phyloP scores from a whole-genome alignment of 2,888 invertebrate species.

The Eupelmus urozonus region DNA sequence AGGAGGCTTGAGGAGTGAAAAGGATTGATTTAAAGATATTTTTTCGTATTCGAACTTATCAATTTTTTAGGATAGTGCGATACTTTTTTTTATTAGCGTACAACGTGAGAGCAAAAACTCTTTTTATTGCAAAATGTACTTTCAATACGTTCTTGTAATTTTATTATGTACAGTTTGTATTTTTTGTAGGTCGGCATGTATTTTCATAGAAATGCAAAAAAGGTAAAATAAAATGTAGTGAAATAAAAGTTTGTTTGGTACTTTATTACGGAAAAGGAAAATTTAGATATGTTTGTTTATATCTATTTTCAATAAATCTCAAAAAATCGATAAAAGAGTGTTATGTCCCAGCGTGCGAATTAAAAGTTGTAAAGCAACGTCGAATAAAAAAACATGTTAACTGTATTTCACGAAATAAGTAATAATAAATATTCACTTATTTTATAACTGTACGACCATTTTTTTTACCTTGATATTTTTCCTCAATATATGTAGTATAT shows the following conservation, averaged over 20 bases:
- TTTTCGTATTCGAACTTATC: too few relatives aligned
- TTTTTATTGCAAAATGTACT: too few relatives aligned
- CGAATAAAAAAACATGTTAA: constrained; percentile 70
- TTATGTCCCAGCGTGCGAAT: constrained; percentile 63
- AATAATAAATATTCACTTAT: constrained; percentile 72
- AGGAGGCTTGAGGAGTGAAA: too few relatives aligned
- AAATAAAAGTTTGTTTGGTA: background rate
- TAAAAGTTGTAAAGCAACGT: constrained; percentile 67
- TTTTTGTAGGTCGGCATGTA: background rate
- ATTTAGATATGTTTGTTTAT: background rate
- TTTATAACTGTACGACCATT: constrained; percentile 65
- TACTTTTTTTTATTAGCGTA: too few relatives aligned
- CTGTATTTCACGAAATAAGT: constrained; percentile 71
- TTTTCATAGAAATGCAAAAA: background rate
- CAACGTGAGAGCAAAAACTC: too few relatives aligned
- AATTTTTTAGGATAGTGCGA: too few relatives aligned
- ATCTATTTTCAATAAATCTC: background rate
- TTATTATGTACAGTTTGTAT: too few relatives aligned
- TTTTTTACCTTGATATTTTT: constrained; percentile 61
- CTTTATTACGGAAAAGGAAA: background rate
- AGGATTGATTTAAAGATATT: too few relatives aligned
- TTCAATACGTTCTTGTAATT: too few relatives aligned
- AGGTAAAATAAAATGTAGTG: too few relatives aligned
- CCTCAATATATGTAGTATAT: too few relatives aligned
- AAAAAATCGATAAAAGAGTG: constrained; percentile 21